Base-by-base conservation (phyloP, 2,113 vertebrate species). In the Crotalus helleri region DNA sequence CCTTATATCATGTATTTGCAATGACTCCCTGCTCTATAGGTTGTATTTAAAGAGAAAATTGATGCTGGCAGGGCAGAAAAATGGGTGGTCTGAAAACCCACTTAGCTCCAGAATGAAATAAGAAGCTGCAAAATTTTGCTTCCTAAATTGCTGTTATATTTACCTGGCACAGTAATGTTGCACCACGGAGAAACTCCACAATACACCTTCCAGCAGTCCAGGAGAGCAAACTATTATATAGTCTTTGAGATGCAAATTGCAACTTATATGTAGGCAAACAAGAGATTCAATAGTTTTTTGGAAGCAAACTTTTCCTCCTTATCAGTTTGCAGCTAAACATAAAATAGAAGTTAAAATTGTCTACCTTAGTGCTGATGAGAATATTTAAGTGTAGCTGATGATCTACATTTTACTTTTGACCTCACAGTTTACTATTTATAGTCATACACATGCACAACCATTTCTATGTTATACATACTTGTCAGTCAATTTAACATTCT, bases 1-100 rank as follows among this genome's bases (percentile, higher is more conserved):
- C 23, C 88, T 59, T 89, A 64, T 90, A 69, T 90, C 26, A 69
- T 69, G 46, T 69, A 69, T 90, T 90, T 90, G 58, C 89, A 90
- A 49, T 90, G 89, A 69, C 44, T 57, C 26, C 15, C 17, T 91
- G 74, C n/a, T 81, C 33, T 91, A 33, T 85, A 91, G 53, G 44
- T 91, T 91, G 90, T 53, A 23, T 64, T 64, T 29, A 74, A 90
- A 54, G 17, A 57, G 54, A 58, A 91, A 91, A 86, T 86, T 74
- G 85, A 51, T 64, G 44, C 19, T 92, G 85, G 46, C 81, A 58
- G 44, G 74, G 46, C 74, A 92, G 55, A n/a, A 46, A 92, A 87
- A 69, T 64, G 49, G 85, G n/a, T 92, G 58, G 58, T 26, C 33
- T 91, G 51, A 23, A 87, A 91, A 88, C 24, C 85, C 90, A 86